Conservation (phyloP, 2,797 vertebrate genomes). For the Hyperoplus lanceolatus region DNA sequence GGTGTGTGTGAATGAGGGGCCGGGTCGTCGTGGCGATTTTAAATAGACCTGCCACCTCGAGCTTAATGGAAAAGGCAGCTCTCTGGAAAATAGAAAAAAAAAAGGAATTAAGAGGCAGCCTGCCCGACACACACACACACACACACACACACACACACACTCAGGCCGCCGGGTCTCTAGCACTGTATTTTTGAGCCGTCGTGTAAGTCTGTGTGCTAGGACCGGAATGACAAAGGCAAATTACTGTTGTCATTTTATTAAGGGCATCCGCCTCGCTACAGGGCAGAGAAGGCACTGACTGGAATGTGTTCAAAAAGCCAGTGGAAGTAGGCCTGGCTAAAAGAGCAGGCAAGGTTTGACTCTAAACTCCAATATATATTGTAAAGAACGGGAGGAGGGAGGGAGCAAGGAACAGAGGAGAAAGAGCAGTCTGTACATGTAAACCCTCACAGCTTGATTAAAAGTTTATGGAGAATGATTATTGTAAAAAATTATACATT, state of each 20-base stretch:
- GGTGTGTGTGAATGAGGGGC: conserved; percentile 88
- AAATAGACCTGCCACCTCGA: conserved; percentile 99
- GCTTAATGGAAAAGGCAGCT: conserved; percentile 99
- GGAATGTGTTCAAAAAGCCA: conserved; percentile 90
- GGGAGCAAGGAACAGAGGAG: conserved; percentile 6
- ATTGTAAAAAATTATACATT: too few species aligned
- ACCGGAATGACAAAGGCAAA: conserved; percentile 99
- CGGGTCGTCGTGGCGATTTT: conserved; percentile 96
- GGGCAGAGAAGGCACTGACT: conserved; percentile 88
- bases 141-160: conserved; percentile 89
- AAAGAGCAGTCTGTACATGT: conserved; percentile 46
- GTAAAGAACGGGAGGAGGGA: conserved; percentile 21
- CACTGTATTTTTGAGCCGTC: conserved; percentile 99
- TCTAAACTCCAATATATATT: conserved; percentile 50
- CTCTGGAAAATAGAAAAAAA: conserved; percentile 98
- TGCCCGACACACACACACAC: conserved; percentile 20
- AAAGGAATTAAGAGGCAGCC: conserved; percentile 94
- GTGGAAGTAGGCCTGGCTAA: conserved; percentile 70
- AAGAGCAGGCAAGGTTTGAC: conserved; percentile 66
- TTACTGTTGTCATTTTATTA: conserved; percentile 99
- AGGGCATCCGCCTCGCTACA: conserved; percentile 95
- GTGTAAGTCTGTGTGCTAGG: conserved; percentile 89
- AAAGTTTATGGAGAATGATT: neutral
- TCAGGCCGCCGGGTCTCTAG: conserved; percentile 91
- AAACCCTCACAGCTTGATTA: conserved; percentile 46